A percentile compares a stretch with the other conserved stretches of the same genome.
Conservation (phyloP, 1,140 invertebrate species). For the Pogonognathellus flavescens region DNA sequence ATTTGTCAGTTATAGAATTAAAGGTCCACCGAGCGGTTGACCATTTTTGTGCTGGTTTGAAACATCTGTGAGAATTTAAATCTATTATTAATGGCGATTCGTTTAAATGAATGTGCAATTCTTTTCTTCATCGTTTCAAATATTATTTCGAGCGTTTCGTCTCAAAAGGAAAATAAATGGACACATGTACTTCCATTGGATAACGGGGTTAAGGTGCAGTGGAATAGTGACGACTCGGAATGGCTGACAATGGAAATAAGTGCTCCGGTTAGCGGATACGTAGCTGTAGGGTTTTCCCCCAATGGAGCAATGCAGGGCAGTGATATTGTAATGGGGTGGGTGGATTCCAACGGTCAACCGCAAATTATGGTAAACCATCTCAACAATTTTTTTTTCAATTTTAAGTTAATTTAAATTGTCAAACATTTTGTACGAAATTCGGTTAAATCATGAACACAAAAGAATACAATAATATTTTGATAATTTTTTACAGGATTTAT, state of each 20-base stretch:
- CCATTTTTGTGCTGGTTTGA: too few species aligned
- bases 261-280: slow-evolving; percentile 79
- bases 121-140: too few species aligned
- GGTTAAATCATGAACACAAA: too few species aligned
- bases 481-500: slow-evolving; percentile 78
- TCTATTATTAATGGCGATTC: too few species aligned
- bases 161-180: slow-evolving; percentile 42
- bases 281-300: slow-evolving; percentile 81
- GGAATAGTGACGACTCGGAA: slow-evolving; percentile 49
- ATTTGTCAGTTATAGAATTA: too few species aligned
- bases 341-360: slow-evolving; percentile 77
- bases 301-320: slow-evolving; percentile 81
- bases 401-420: too few species aligned
- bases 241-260: slow-evolving; percentile 55
- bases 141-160: too few species aligned
- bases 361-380: slow-evolving; percentile 81
- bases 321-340: slow-evolving; percentile 86
- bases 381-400: too few species aligned
- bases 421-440: too few species aligned
- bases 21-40: too few species aligned
- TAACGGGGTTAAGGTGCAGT: slow-evolving; percentile 20
- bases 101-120: too few species aligned
- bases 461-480: neutral
- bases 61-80: too few species aligned
- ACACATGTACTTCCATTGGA: slow-evolving; percentile 30